phyloP scores from a whole-genome alignment of 2,888 invertebrate genomes.

The Nomada fabriciana region DNA sequence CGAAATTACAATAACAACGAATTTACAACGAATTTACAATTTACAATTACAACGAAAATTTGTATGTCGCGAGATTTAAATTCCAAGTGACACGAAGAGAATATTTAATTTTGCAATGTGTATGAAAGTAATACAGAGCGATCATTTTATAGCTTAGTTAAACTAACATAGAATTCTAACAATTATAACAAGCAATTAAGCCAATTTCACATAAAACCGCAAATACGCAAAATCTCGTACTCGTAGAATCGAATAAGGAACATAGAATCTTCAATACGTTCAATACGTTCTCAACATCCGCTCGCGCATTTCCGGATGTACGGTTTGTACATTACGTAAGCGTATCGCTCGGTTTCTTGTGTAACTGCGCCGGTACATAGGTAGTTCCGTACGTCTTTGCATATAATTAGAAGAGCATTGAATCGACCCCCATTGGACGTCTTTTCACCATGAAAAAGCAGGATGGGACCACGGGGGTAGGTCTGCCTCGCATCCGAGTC shows the following conservation, averaged over 20 bases:
- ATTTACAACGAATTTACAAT: no score
- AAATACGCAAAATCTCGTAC: background rate
- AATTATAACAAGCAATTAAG: background rate
- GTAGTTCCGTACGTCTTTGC: conserved; percentile 79
- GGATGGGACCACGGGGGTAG: conserved; percentile 75
- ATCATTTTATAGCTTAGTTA: background rate
- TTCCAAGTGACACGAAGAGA: no score
- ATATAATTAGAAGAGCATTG: conserved; percentile 83
- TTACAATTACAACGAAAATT: no score
- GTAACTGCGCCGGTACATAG: conserved; percentile 61
- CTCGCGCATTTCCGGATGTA: conserved; percentile 55
- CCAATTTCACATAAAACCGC: background rate
- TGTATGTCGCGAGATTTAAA: no score
- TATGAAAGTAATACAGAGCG: no score
- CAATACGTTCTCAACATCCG: conserved; percentile 45
- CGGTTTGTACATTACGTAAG: conserved; percentile 68
- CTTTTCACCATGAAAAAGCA: conserved; percentile 77
- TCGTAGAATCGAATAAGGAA: conserved; percentile 13
- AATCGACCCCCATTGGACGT: conserved; percentile 78
- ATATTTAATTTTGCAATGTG: no score
- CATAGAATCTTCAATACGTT: conserved; percentile 26
- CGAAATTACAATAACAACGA: no score
- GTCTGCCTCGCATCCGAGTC: conserved; percentile 70
- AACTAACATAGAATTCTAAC: background rate
- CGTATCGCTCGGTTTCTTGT: conserved; percentile 54